Percentiles rank a stretch among this genome's conserved stretches.
phyloP scores from a whole-genome alignment of 2,888 invertebrate genomes.

The Brachypalpus laphriformis region DNA sequence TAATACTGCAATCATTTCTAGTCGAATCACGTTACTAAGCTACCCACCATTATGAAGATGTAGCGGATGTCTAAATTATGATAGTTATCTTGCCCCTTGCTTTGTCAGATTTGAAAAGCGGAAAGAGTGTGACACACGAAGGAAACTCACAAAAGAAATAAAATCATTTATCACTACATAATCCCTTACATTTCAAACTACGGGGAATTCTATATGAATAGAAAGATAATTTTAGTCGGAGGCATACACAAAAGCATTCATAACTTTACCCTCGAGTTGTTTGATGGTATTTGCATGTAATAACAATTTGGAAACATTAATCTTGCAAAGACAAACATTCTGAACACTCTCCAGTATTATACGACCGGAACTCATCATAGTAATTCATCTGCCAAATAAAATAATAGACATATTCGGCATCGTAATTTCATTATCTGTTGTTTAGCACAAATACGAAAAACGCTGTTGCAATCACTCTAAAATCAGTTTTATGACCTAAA shows the following conservation, averaged over 20 bases:
- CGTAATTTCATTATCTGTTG: background rate
- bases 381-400: background rate
- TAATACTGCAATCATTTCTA: no score
- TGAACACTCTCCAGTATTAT: background rate
- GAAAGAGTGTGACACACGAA: background rate
- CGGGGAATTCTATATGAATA: background rate
- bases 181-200: background rate
- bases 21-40: background rate
- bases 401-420: background rate
- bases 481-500: background rate
- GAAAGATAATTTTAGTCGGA: background rate
- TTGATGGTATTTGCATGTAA: constrained; percentile 23
- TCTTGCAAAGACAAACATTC: no score
- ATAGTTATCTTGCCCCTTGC: background rate
- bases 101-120: background rate
- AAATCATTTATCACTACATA: background rate
- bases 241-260: background rate
- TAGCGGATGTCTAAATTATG: background rate
- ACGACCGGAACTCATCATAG: background rate
- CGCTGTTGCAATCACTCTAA: background rate
- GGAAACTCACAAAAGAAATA: background rate
- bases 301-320: background rate
- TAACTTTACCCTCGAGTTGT: constrained; percentile 1
- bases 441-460: background rate
- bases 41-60: background rate